Conservation (phyloP, 2,113 vertebrate genomes). For the Erythrolamprus reginae region DNA sequence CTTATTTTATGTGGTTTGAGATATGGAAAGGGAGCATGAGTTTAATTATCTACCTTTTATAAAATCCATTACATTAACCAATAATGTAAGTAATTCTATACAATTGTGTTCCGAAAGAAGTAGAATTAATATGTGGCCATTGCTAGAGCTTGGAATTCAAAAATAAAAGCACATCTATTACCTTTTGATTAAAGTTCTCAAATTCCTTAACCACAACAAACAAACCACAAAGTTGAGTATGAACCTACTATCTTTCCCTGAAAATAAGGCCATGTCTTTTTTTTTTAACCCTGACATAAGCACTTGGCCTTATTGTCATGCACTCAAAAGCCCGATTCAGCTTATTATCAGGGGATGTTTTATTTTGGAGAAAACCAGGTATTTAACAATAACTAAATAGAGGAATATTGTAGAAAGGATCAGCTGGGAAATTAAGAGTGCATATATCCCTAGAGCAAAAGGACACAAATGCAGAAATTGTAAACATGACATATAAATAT, state of each 20-base stretch:
- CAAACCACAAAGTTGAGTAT: background rate
- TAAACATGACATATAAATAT: conserved; percentile 18
- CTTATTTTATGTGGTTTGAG: background rate
- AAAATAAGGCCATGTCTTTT: too few relatives aligned
- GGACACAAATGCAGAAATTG: background rate
- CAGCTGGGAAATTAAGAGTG: background rate
- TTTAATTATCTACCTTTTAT: background rate
- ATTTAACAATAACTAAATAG: background rate
- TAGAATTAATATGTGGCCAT: background rate
- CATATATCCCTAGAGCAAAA: background rate
- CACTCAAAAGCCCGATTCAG: too few relatives aligned
- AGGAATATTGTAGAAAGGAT: background rate
- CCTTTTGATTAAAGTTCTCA: background rate
- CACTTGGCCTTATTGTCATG: too few relatives aligned
- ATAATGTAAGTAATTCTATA: background rate
- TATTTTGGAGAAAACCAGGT: too few relatives aligned
- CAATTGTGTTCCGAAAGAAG: background rate
- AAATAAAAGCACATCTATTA: background rate
- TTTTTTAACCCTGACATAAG: too few relatives aligned
- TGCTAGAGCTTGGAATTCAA: background rate
- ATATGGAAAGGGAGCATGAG: background rate
- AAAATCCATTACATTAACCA: background rate
- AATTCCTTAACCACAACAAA: background rate
- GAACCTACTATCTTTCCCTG: background rate
- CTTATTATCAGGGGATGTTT: too few relatives aligned